A percentile compares a stretch with the other conserved stretches of the same genome.
Evolutionary conservation across 2,113 vertebrate species (phyloP).

Genomic region (Edolisoma coerulescens): DNA sequence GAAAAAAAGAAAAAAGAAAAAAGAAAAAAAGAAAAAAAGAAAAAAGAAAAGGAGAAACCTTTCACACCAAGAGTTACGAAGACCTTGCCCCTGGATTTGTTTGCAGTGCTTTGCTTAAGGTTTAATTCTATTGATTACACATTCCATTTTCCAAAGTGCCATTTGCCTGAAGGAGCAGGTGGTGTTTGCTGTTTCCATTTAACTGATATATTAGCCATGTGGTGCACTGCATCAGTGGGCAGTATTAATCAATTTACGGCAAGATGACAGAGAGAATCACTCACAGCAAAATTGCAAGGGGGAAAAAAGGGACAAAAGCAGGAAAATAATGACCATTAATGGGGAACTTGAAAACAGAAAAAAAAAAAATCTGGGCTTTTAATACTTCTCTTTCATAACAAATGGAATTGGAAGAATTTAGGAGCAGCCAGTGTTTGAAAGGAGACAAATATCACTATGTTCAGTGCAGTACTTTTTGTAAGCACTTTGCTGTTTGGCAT

Average conservation of each 20-base stretch:
- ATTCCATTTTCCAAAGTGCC: constrained; percentile 85
- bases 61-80: constrained; percentile 64
- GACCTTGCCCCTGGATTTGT: constrained; percentile 71
- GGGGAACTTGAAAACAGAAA: constrained; percentile 34
- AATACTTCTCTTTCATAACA: constrained; percentile 43
- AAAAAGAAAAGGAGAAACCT: background rate
- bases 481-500: background rate
- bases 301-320: constrained; percentile 66
- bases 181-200: constrained; percentile 86
- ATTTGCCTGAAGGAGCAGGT: constrained; percentile 86
- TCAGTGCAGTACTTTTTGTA: background rate
- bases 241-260: constrained; percentile 82
- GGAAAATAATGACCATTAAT: constrained; percentile 72
- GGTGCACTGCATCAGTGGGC: constrained; percentile 80
- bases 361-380: constrained; percentile 20
- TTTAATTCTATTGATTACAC: constrained; percentile 87
- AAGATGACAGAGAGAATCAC: constrained; percentile 83
- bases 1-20: background rate
- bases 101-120: constrained; percentile 76
- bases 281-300: constrained; percentile 74
- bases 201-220: constrained; percentile 87
- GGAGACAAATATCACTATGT: constrained; percentile 2
- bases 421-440: constrained; percentile 9
- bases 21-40: accelerated
- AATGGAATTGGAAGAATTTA: constrained; percentile 55